These are phyloP conservation scores for Dendrocincla tyrannina DNA, from an alignment of 2,797 vertebrate species.

Conservation along the genomic window DNA sequence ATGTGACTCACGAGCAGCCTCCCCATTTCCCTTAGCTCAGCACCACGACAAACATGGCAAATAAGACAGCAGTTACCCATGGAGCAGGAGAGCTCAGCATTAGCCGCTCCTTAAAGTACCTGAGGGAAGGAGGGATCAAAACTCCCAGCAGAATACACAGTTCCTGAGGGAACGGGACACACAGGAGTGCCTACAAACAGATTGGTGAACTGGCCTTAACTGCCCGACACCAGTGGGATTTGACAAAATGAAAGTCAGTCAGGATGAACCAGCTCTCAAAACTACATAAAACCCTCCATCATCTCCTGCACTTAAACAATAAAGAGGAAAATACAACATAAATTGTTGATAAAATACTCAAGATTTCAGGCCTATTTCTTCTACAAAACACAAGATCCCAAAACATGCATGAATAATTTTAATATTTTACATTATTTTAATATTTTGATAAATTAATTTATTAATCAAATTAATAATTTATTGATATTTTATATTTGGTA, in stretches of 20 bases:
- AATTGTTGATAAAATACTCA: neutral
- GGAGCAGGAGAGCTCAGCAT: neutral
- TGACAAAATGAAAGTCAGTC: neutral
- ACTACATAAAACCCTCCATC: neutral
- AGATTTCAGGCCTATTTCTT: neutral
- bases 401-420: neutral
- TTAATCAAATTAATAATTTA: no score
- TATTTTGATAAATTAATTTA: no score
- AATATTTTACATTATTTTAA: no score
- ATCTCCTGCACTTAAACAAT: neutral
- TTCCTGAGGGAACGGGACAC: neutral
- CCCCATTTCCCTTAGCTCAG: neutral
- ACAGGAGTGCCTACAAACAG: neutral
- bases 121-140: neutral
- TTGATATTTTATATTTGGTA: no score
- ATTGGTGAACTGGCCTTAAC: neutral
- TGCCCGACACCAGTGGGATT: neutral
- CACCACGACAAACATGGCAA: neutral
- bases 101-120: neutral
- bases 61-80: neutral
- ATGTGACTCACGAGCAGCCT: neutral
- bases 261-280: neutral
- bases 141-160: neutral
- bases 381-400: neutral
- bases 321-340: neutral